Base-by-base conservation (phyloP, 2,888 invertebrate genomes). In the Pheosia tremula region DNA sequence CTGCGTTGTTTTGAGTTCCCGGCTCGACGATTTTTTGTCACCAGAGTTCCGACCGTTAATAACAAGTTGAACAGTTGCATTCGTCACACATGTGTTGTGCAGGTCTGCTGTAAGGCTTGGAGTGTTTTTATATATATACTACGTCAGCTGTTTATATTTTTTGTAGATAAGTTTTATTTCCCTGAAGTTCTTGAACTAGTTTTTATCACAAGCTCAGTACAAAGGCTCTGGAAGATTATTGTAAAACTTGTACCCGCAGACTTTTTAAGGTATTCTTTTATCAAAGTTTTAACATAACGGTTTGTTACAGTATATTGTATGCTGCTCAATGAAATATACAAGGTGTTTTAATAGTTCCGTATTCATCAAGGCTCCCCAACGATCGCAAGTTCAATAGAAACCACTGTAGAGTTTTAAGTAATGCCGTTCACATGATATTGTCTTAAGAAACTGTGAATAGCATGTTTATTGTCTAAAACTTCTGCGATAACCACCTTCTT, bases 21-120 rank as follows among this genome's bases (percentile, higher is more conserved):
- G 72, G 66, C 71, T 70, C 61, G 59, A 64, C 79, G 75, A 77
- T 81, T 84, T 86, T 84, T 83, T 84, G 74, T 77, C 65, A 62
- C 61, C 62, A 67, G 71, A 67, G 68, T 78, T 76, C 78, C 72
- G 68, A 75, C 71, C 66, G 74, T 71, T 79, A 76, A 72, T 74
- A 79, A 79, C 71, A 76, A 77, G 63, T 75, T 72, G 74, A 68
- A 71, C 63, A 73, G 75, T 75, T 75, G 74, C 72, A 77, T 75
- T 72, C 68, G 71, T 69, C 67, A 72, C 68, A 72, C 68, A 65
- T 71, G 64, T 72, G 64, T 55, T 65, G 49, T 62, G 59, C 52
- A 39, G 5, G 24, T 58, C 41, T 54, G 58, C 63, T 50, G 63
- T 64, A 58, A 64, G 57, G 58, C 60, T 63, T 56, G 55, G 24